Evolutionary conservation across 1,140 invertebrate species (phyloP).

Genomic region (Uloborus diversus): DNA sequence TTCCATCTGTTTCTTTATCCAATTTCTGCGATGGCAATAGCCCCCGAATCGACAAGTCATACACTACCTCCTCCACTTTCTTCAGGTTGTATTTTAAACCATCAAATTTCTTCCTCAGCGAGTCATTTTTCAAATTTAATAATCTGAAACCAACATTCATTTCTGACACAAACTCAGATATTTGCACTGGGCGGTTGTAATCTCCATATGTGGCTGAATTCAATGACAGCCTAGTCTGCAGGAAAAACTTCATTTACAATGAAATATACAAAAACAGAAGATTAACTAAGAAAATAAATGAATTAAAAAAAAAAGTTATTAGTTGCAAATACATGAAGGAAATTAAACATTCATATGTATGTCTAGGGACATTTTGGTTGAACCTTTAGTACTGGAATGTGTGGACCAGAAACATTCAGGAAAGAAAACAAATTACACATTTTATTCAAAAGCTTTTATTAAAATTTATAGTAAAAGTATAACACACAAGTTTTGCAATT

Average conservation of each 20-base stretch:
- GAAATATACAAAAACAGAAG: neutral
- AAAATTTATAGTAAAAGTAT: conserved; percentile 10
- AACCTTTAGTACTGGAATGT: too few species aligned
- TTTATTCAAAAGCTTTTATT: too few species aligned
- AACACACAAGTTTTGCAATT: too few species aligned
- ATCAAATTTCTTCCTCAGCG: conserved; percentile 86
- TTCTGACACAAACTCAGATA: conserved; percentile 85
- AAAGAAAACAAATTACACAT: too few species aligned
- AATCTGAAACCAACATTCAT: conserved; percentile 87
- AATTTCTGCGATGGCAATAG: neutral
- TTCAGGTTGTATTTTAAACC: conserved; percentile 92
- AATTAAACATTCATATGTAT: too few species aligned
- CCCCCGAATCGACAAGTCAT: conserved; percentile 88
- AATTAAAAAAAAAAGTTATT: too few species aligned
- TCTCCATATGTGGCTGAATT: conserved; percentile 89
- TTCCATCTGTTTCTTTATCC: too few species aligned
- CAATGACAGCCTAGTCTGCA: conserved; percentile 80
- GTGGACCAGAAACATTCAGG: too few species aligned
- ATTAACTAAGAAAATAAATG: too few species aligned
- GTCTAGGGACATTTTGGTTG: too few species aligned
- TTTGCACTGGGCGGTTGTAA: conserved; percentile 80
- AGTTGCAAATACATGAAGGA: too few species aligned
- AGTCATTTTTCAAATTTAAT: conserved; percentile 91
- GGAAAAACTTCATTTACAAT: conserved; percentile 48
- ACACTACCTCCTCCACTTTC: conserved; percentile 94